phyloP scores from a whole-genome alignment of 2,888 invertebrate species.

The Suillia variegata region DNA sequence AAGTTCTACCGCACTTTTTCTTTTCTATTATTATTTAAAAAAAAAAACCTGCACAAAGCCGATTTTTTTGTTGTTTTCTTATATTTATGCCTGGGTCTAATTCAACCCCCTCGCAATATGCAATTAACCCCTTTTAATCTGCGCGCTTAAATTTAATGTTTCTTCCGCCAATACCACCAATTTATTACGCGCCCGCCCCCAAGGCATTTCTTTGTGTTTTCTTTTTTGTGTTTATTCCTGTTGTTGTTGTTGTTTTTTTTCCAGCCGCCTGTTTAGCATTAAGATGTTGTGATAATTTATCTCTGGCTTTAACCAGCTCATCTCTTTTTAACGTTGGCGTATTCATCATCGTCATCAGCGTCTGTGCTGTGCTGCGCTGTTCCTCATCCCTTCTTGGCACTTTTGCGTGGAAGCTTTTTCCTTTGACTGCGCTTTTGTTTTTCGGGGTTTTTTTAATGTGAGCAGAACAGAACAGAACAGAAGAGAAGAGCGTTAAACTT shows the following conservation, averaged over 20 bases:
- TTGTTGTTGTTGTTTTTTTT: not conserved
- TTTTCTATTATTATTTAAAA: not conserved
- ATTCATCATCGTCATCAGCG: conserved; percentile 13
- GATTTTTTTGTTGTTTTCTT: not conserved
- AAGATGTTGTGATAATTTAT: conserved; percentile 38
- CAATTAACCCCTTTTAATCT: conserved; percentile 5
- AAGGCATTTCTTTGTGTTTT: not conserved
- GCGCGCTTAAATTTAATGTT: not conserved
- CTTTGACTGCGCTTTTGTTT: not conserved
- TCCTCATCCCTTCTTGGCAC: not conserved
- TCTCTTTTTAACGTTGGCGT: conserved; percentile 14
- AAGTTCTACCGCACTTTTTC: not conserved
- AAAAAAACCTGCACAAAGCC: not conserved
- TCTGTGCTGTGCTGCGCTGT: not conserved
- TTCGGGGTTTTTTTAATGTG: not conserved
- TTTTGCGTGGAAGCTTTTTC: no score
- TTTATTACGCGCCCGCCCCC: conserved; percentile 13
- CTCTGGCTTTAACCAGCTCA: conserved; percentile 25
- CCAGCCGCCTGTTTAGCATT: conserved; percentile 22
- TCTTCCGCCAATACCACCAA: conserved; percentile 6
- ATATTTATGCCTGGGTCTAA: no score
- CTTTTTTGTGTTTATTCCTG: not conserved
- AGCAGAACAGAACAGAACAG: not conserved
- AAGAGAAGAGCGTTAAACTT: not conserved
- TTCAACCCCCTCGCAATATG: not conserved